Evolutionary conservation across 2,888 invertebrate species (phyloP), one percentile per base, ranked within the genome.

Genomic region (Leptinotarsa rubiginosa): DNA sequence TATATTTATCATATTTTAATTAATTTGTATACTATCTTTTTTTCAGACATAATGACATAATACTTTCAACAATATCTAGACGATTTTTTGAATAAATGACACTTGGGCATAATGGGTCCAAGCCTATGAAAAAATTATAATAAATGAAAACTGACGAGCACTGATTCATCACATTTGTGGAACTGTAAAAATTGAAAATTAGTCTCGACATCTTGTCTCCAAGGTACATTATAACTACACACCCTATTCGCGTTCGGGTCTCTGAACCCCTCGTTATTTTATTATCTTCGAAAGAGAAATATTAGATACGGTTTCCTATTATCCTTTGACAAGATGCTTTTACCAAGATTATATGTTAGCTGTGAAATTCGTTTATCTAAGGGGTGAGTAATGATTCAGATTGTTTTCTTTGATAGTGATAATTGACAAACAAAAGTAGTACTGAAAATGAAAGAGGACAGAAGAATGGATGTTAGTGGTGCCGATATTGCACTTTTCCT

Each of bases 401-500:
- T 70, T 52, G 65, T 70, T 31, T 10, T 20, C 65, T 31, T 13
- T 20, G 65, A 65, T 70, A 70, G 70, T 65, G 65, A 52, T 65
- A 70, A 65, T 52, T 70, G 70, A 70, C 70, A 70, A 65, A 65
- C 70, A 70, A 54, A 65, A 70, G 70, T 70, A 15, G 52, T 49
- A 54, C 22, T 41, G 52, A 65, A 65, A 70, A 65, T 52, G 49
- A 70, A 62, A 54, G 49, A 54, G 47, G 20, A 20, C 47, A 22
- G 16, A 47, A 52, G 12, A 65, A 52, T 20, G 1, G 16, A 70
- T 31, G 65, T 64, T 70, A n/a, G 49, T 41, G n/a, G 25, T 70
- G 62, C 65, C 47, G 54, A 62, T 15, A 15, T 16, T 13, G 31
- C 25, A 31, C 25, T 31, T 31, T 31, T 1, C 25, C 25, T 31